phyloP scores from a whole-genome alignment of 2,888 invertebrate genomes.

The Halictus ligatus region DNA sequence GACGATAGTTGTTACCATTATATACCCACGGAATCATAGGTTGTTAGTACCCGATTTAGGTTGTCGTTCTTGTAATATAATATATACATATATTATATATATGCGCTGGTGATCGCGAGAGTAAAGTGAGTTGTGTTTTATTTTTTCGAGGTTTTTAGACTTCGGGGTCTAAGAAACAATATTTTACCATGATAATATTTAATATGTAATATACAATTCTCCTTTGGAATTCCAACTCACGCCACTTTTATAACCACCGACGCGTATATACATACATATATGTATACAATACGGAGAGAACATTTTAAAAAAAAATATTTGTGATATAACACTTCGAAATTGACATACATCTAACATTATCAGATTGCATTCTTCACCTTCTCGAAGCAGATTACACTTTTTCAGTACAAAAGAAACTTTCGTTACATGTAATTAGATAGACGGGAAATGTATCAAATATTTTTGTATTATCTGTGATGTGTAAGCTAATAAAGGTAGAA shows the following conservation, averaged over 20 bases:
- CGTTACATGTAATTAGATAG: conserved; percentile 9
- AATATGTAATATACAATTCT: neutral
- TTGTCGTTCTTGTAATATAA: conserved; percentile 6
- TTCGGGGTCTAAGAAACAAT: neutral
- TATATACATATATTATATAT: neutral
- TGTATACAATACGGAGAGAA: neutral
- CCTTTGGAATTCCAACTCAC: neutral
- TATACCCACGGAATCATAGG: neutral
- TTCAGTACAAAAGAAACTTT: conserved; percentile 19
- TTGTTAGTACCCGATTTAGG: conserved; percentile 10
- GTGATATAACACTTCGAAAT: conserved; percentile 12
- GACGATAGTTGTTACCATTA: neutral
- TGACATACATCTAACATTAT: conserved; percentile 11
- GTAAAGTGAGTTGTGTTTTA: neutral
- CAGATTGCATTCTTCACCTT: conserved; percentile 6
- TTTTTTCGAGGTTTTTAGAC: neutral
- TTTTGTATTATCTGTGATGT: conserved; percentile 18
- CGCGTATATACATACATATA: neutral
- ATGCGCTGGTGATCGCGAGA: neutral
- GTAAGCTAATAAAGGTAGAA: conserved; percentile 11
- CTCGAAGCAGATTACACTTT: neutral
- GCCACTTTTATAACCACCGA: neutral
- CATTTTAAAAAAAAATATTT: neutral
- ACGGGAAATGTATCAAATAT: conserved; percentile 2
- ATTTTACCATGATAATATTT: neutral